Evolutionary conservation across 1,140 invertebrate species (phyloP).

Genomic region (Drosophila parabipectinata): DNA sequence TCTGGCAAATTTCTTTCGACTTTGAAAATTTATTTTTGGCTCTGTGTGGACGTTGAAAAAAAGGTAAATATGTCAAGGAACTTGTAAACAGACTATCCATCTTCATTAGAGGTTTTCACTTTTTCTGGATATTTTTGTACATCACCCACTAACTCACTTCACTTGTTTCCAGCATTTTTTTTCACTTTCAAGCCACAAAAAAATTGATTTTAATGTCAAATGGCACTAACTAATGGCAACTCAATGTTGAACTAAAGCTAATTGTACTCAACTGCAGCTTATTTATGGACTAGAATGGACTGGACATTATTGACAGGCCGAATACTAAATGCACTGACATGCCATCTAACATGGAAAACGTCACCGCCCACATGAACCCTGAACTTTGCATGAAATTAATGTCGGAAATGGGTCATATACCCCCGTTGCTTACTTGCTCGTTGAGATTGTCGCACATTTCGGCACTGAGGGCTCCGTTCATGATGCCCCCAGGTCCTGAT

Average conservation of each 20-base stretch:
- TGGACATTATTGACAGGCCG: slow-evolving; percentile 67
- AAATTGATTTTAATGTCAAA: slow-evolving; percentile 24
- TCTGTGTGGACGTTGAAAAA: slow-evolving; percentile 25
- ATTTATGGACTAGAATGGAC: slow-evolving; percentile 54
- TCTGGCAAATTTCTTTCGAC: slow-evolving; percentile 45
- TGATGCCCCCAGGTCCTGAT: slow-evolving; percentile 58
- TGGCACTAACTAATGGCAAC: slow-evolving; percentile 1
- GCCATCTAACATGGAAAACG: slow-evolving; percentile 4
- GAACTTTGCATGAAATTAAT: slow-evolving; percentile 42
- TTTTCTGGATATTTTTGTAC: background rate
- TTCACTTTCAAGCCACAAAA: background rate
- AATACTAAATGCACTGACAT: slow-evolving; percentile 28
- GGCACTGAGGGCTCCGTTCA: slow-evolving; percentile 77
- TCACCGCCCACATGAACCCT: slow-evolving; percentile 32
- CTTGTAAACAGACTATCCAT: slow-evolving; percentile 45
- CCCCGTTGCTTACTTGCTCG: slow-evolving; percentile 78
- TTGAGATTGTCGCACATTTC: slow-evolving; percentile 83
- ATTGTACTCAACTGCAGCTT: slow-evolving; percentile 44
- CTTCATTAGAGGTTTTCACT: background rate
- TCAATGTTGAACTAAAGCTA: slow-evolving; percentile 52
- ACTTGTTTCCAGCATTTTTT: slow-evolving; percentile 61
- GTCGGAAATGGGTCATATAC: slow-evolving; percentile 1
- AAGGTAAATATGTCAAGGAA: slow-evolving; percentile 75
- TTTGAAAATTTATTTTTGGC: slow-evolving; percentile 39
- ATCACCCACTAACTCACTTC: slow-evolving; percentile 48